Percentiles rank a stretch among this genome's conserved stretches.
These are phyloP conservation scores for Crotalus viridis DNA, from an alignment of 2,113 vertebrate species.

Conservation along the genomic window DNA sequence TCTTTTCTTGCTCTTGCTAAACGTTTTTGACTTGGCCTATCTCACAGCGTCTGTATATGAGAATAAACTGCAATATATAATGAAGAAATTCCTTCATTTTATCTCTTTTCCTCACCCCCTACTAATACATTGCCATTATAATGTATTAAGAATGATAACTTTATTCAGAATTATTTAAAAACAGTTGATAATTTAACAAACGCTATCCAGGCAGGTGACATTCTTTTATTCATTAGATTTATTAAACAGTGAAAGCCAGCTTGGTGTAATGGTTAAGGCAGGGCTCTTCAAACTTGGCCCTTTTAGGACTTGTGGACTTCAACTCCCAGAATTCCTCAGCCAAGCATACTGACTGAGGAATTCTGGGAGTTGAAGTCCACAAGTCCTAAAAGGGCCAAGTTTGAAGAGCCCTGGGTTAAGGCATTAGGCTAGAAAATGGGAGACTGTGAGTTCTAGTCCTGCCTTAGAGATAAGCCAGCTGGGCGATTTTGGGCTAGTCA, in stretches of 20 bases:
- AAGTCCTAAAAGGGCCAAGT: too few relatives aligned
- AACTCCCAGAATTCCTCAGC: too few relatives aligned
- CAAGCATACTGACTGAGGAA: too few relatives aligned
- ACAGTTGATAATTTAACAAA: not conserved
- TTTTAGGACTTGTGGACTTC: too few relatives aligned
- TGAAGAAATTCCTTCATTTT: conserved; percentile 36
- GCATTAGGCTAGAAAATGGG: too few relatives aligned
- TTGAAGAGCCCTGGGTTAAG: not conserved
- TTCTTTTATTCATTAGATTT: not conserved
- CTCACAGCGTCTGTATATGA: not conserved
- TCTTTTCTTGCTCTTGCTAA: conserved; percentile 54
- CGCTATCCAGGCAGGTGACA: not conserved
- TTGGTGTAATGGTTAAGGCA: not conserved
- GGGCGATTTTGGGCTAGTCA: not conserved
- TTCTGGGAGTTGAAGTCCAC: too few relatives aligned
- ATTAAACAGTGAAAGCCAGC: not conserved
- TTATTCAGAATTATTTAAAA: conserved; percentile 16
- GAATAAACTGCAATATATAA: conserved; percentile 28
- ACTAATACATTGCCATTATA: conserved; percentile 26
- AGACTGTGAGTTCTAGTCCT: not conserved
- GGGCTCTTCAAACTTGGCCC: too few relatives aligned
- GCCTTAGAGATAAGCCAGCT: not conserved
- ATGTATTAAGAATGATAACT: conserved; percentile 33
- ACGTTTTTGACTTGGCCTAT: conserved; percentile 42
- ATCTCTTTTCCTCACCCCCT: not conserved